Evolutionary conservation across 2,888 invertebrate genomes (phyloP), one percentile per base, ranked within the genome.

Genomic region (Monoplex corrugatus): DNA sequence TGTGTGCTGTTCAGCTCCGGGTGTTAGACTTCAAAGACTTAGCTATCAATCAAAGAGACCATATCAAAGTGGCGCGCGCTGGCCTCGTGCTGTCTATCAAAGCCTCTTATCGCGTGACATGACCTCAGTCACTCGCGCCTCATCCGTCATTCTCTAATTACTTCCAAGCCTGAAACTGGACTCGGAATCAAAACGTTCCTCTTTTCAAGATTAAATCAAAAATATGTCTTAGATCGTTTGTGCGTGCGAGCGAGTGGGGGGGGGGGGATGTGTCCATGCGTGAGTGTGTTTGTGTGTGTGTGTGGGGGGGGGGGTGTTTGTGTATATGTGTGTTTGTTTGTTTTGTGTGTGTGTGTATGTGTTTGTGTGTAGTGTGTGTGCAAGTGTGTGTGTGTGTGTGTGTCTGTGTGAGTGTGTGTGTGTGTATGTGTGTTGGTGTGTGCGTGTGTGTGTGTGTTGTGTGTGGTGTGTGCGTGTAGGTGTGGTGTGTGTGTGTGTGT

Each of bases 111-210:
- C 84, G 50, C 2, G 45, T 35, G 38, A 45, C 35, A 13, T 19
- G 57, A 50, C 84, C 84, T 50, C 45, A 35, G 28, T 28, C 10
- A 57, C 50, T 35, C 10, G 35, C 3, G 84, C 83, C 35, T 57
- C 84, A 84, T 84, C 84, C 35, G 84, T 84, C 84, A 84, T 32
- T 84, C 50, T 84, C 84, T 84, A 50, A 84, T 84, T 84, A 84
- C 84, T 57, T 32, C 45, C 13, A 84, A 10, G 35, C 84, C 35
- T 10, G n/a, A 84, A 84, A 84, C 84, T 44, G 35, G 38, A 84
- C 57, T 50, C 84, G n/a, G n/a, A 57, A 84, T 50, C 50, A 57
- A 43, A 45, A 45, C 82, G 45, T n/a, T 23, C 63, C 23, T 3
- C 13, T 75, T 38, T 75, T 75, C 8, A 75, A 75, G 75, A 38